These are phyloP conservation scores for Anguilla japonica DNA, from an alignment of 2,113 vertebrate genomes.

Conservation along the genomic window DNA sequence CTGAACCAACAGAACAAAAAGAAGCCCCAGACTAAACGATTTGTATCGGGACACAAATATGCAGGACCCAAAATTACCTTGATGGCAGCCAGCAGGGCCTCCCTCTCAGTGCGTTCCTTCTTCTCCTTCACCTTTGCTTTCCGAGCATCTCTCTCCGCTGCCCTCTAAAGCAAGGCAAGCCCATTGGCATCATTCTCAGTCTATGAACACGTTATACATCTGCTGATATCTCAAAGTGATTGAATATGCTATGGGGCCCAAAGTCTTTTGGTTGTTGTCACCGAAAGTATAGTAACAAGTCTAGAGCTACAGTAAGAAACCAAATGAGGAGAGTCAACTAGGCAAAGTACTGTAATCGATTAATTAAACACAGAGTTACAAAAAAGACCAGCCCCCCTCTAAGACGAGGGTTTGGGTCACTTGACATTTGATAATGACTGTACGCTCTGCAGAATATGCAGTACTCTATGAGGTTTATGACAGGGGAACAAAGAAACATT, in stretches of 20 bases:
- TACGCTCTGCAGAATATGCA: neutral
- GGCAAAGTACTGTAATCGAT: neutral
- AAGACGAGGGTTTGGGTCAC: too few species aligned
- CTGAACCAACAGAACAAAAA: neutral
- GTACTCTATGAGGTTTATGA: neutral
- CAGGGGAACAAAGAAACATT: neutral
- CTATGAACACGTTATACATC: neutral
- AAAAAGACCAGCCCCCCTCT: neutral
- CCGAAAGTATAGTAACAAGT: too few species aligned
- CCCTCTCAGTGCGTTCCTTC: slow-evolving; percentile 68
- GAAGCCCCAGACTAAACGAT: neutral
- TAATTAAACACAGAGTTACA: neutral
- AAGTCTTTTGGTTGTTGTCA: too few species aligned
- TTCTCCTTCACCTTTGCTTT: slow-evolving; percentile 79
- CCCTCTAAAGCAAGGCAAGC: slow-evolving; percentile 65
- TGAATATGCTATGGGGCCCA: neutral
- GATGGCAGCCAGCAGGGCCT: slow-evolving; percentile 76
- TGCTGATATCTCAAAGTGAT: neutral
- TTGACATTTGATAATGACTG: neutral
- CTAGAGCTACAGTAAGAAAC: too few species aligned
- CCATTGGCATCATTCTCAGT: neutral
- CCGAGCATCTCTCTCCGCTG: slow-evolving; percentile 80
- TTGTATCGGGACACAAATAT: neutral
- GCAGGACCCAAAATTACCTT: slow-evolving; percentile 67
- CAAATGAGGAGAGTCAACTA: neutral